phyloP scores from a whole-genome alignment of 1,140 invertebrate species.

The Choristoneura fumiferana region DNA sequence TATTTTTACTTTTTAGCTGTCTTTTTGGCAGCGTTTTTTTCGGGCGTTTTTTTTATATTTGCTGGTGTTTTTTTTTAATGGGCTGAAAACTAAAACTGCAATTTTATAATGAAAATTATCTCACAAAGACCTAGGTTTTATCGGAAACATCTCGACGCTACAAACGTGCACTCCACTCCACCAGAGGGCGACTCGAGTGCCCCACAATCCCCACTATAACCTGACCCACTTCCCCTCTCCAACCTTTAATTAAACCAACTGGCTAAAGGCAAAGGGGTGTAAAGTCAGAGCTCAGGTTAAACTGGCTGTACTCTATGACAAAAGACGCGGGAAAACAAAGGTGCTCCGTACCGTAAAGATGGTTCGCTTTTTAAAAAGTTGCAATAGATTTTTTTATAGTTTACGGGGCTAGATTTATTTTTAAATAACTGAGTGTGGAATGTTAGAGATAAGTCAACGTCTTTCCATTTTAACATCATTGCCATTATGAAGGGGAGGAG shows the following conservation, averaged over 20 bases:
- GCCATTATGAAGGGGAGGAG: too few relatives aligned
- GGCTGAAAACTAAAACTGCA: conserved; percentile 23
- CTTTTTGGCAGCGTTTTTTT: too few relatives aligned
- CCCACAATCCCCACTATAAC: conserved; percentile 24
- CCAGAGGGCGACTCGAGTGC: conserved; percentile 35
- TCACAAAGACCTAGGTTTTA: conserved; percentile 42
- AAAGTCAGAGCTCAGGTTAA: conserved; percentile 24
- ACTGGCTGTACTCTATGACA: conserved; percentile 34
- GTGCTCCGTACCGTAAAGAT: conserved; percentile 29
- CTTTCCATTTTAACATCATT: too few relatives aligned
- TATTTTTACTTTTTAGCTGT: too few relatives aligned
- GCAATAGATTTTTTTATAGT: conserved; percentile 29
- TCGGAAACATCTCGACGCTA: conserved; percentile 44
- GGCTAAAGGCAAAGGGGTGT: conserved; percentile 19
- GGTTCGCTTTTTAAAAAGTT: conserved; percentile 39
- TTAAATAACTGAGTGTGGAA: too few relatives aligned
- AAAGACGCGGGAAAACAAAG: conserved; percentile 44
- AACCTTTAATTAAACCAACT: conserved; percentile 20
- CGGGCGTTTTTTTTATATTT: too few relatives aligned
- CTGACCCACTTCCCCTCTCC: conserved; percentile 22
- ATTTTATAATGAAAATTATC: conserved; percentile 34
- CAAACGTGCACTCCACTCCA: conserved; percentile 35
- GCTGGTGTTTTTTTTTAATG: too few relatives aligned
- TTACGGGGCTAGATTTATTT: conserved; percentile 22
- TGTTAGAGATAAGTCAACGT: too few relatives aligned